Conservation (phyloP, 2,113 vertebrate species). For the Callorhinus ursinus region DNA sequence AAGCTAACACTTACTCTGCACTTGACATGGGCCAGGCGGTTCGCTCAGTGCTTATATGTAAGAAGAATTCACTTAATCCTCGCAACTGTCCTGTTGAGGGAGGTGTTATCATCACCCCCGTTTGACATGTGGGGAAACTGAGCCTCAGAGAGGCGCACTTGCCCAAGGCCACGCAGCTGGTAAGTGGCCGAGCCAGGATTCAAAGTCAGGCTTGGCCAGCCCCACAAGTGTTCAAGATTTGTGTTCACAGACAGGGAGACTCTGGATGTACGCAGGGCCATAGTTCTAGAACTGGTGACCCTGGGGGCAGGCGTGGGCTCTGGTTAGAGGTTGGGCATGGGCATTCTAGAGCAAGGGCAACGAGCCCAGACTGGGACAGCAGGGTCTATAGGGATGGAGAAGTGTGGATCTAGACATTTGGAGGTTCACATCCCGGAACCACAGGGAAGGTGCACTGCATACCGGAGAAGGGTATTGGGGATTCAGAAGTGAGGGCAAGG, state of each 20-base stretch:
- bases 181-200: not conserved
- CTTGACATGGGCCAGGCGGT: not conserved
- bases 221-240: not conserved
- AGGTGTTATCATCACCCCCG: not conserved
- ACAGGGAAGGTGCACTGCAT: accelerated
- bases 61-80: not conserved
- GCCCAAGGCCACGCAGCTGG: not conserved
- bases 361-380: not conserved
- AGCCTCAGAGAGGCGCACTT: not conserved
- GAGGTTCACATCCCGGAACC: not conserved
- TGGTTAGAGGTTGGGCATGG: too few relatives aligned
- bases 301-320: not conserved
- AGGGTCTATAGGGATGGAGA: not conserved
- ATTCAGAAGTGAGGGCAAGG: not conserved
- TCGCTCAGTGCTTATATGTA: not conserved
- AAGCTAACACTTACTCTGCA: not conserved
- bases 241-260: not conserved
- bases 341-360: not conserved
- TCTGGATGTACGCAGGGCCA: not conserved
- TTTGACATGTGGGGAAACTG: not conserved
- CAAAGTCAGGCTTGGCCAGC: not conserved
- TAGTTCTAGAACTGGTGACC: not conserved
- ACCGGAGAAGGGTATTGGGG: not conserved
- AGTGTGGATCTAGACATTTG: not conserved
- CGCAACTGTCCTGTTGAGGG: not conserved